Base-by-base conservation (phyloP, 2,113 vertebrate species). In the Microtus oregoni region DNA sequence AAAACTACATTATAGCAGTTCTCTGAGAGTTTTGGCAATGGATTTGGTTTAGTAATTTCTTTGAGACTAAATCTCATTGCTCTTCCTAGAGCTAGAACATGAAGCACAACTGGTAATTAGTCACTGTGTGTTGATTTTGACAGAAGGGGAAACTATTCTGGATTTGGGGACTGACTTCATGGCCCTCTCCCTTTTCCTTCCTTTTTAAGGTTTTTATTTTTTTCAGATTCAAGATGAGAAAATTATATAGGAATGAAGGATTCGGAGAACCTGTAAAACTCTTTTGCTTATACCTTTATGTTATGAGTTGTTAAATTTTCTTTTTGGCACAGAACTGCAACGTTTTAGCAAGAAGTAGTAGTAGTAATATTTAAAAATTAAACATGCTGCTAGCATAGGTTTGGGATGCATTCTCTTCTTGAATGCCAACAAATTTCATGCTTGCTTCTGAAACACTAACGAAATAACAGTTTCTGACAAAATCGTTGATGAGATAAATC, bases 401-500 rank as follows among this genome's bases (percentile, higher is more conserved):
- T 17, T 86, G 2, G 22, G 10, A 75, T 63, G 50, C 81, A 70
- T 94, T 96, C 79, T 55, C 73, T 88, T 90, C 30, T 86, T 41
- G 67, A 91, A 85, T 88, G 47, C 75, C 63, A 78, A 75, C 15
- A 44, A 58, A 88, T 61, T 93, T 90, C 91, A 50, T 32, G n/a
- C 15, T 61, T 70, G 20, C 70, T 98, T 83, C 78, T 68, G 47
- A 35, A 91, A 93, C 72, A 70, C 75, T 93, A 15, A 61, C 63
- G 9, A 76, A 63, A n/a, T 82, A 38, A 91, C 38, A 65, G 61
- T 92, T 95, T 96, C 92, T 92, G 90, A 5, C 92, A 96, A 95
- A 98, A 97, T 75, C 41, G 81, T 61, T 19, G 14, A 8, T 85
- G 14, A 85, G 15, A 30, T 87, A 94, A 19, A 38, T 17, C 2